phyloP scores from a whole-genome alignment of 2,888 invertebrate species.

The Drosophila percnosoma region DNA sequence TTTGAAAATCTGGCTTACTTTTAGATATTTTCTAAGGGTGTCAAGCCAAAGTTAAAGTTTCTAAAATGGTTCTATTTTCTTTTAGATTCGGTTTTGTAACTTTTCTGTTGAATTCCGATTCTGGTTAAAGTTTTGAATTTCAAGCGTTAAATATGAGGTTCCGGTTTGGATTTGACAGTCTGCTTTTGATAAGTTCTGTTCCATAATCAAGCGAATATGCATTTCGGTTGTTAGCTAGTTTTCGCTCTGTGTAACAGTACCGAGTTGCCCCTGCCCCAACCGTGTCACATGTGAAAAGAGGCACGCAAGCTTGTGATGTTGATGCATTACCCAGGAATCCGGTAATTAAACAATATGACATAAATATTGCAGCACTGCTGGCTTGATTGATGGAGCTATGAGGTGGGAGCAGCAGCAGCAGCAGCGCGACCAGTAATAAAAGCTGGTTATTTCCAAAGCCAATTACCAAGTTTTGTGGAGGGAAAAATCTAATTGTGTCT shows the following conservation, averaged over 20 bases:
- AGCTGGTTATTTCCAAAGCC: slow-evolving; percentile 1
- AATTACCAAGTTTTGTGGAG: slow-evolving; percentile 41
- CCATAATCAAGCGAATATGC: background rate
- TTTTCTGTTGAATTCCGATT: background rate
- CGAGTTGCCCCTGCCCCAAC: background rate
- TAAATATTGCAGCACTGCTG: slow-evolving; percentile 75
- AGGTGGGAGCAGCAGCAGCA: no score
- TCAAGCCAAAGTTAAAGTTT: background rate
- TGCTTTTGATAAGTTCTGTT: background rate
- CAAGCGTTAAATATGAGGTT: rapidly evolving
- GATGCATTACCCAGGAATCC: slow-evolving; percentile 80
- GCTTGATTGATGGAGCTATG: slow-evolving; percentile 50
- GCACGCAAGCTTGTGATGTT: slow-evolving; percentile 66
- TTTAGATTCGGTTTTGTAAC: background rate
- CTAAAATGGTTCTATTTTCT: background rate
- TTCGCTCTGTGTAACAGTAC: background rate
- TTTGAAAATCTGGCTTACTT: background rate
- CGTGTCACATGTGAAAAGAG: slow-evolving; percentile 20
- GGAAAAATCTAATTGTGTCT: slow-evolving; percentile 49
- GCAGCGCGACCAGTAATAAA: background rate
- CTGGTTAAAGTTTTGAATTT: background rate
- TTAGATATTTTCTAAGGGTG: background rate
- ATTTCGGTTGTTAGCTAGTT: background rate
- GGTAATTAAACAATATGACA: slow-evolving; percentile 83
- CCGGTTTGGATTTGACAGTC: background rate